A percentile compares a stretch with the other conserved stretches of the same genome.
phyloP scores from a whole-genome alignment of 1,140 invertebrate species.

The Dryas iulia region DNA sequence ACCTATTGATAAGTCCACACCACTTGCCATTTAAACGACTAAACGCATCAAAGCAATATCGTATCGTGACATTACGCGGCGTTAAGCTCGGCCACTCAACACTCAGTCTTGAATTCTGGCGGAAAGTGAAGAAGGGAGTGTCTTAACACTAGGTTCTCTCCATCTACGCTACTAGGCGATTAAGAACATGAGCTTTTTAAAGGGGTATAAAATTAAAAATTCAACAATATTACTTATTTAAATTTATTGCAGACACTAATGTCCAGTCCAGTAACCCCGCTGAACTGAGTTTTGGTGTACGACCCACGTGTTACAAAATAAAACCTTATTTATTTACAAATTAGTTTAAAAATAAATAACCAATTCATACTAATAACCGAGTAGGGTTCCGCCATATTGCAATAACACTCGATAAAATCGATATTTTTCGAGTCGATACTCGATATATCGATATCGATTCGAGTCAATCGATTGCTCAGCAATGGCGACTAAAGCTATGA shows the following conservation, averaged over 20 bases:
- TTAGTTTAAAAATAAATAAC: constrained; percentile 74
- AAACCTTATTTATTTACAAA: constrained; percentile 64
- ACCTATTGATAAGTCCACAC: too few relatives aligned
- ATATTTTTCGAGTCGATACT: constrained; percentile 5
- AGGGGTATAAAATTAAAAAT: constrained; percentile 7
- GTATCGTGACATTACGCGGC: too few relatives aligned
- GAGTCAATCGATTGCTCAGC: constrained; percentile 7
- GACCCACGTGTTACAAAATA: constrained; percentile 58
- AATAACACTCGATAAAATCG: constrained; percentile 16
- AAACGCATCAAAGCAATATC: too few relatives aligned
- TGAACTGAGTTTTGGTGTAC: constrained; percentile 65
- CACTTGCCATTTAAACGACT: too few relatives aligned
- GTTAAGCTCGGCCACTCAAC: too few relatives aligned
- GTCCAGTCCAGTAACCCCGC: constrained; percentile 69
- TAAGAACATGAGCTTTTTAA: background rate
- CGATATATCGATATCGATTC: constrained; percentile 3
- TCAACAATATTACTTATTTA: constrained; percentile 49
- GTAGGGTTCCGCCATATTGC: constrained; percentile 29
- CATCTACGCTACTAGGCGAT: too few relatives aligned
- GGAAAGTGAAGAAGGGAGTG: too few relatives aligned
- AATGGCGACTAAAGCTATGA: constrained; percentile 14
- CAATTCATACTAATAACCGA: constrained; percentile 68
- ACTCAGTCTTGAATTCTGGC: too few relatives aligned
- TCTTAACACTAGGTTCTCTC: too few relatives aligned
- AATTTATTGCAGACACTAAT: constrained; percentile 78